Base-by-base conservation (phyloP, 2,888 invertebrate species). In the Hypercompe scribonia region DNA sequence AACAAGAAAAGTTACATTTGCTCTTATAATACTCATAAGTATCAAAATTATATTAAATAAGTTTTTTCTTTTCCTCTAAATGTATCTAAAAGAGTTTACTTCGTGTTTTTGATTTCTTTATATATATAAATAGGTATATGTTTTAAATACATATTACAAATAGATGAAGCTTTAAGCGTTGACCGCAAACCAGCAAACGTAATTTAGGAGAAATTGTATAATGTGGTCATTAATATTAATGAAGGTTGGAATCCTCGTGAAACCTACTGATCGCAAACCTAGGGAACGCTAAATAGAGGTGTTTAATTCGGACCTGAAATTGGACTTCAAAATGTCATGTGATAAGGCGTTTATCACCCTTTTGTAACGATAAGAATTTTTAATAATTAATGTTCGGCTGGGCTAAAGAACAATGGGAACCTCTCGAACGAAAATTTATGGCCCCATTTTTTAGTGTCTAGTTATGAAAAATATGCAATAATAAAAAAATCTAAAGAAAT, bases 131-230 rank as follows among this genome's bases (percentile, higher is more conserved):
- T 18, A 61, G 31, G 61, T 3, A 61, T 61, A 61, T 11, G 31
- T 31, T 61, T 61, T 2, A 61, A 31, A n/a, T n/a, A n/a, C n/a
- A n/a, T n/a, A n/a, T n/a, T n/a, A n/a, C n/a, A n/a, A 61, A 31
- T 61, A 61, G 18, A 61, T 61, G 61, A 61, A 15, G 61, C 61
- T 61, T 58, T 31, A 61, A 61, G 28, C 31, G 31, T 61, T 15
- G 5, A 28, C 61, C 61, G 61, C 61, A 61, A 61, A 61, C 31
- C 61, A 61, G 31, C 61, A 61, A 61, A 61, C 61, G 61, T 61
- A 61, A 61, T 61, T 61, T 61, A 61, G 61, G 61, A 31, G 61
- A 13, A 61, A 61, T 61, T 28, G 61, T 61, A 61, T 61, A 61
- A 61, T 61, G 31, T 31, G 31, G 28, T 61, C 61, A 61, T 61